Evolutionary conservation across 2,797 vertebrate species (phyloP).

Genomic region (Orestias chungarensis): DNA sequence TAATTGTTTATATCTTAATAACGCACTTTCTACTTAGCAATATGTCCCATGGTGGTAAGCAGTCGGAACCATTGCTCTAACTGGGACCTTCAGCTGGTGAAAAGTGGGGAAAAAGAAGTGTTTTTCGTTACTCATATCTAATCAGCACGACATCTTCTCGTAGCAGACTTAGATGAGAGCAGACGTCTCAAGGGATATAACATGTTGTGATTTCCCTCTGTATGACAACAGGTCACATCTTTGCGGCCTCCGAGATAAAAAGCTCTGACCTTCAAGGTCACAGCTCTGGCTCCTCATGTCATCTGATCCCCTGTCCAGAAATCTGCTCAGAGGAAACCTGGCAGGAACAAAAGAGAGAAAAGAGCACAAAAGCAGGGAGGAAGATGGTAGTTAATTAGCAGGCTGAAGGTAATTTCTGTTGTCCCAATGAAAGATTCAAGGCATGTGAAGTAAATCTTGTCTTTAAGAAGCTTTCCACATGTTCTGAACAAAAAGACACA

Average conservation of each 20-base stretch:
- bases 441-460: slow-evolving; percentile 40
- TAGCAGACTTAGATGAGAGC: slow-evolving; percentile 26
- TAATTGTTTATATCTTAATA: no score
- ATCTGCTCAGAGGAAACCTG: slow-evolving; percentile 21
- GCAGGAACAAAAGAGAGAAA: slow-evolving; percentile 24
- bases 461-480: slow-evolving; percentile 73
- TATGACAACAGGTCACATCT: slow-evolving; percentile 57
- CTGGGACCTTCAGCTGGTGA: background rate
- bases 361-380: slow-evolving; percentile 36
- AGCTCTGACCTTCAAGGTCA: slow-evolving; percentile 64
- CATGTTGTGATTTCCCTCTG: slow-evolving; percentile 33
- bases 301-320: slow-evolving; percentile 34
- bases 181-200: slow-evolving; percentile 6
- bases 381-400: slow-evolving; percentile 32
- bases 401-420: slow-evolving; percentile 20
- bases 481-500: slow-evolving; percentile 72
- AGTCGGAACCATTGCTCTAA: background rate
- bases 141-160: slow-evolving; percentile 4
- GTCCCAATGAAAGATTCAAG: slow-evolving; percentile 50
- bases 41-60: background rate
- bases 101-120: background rate
- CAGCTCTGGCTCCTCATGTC: slow-evolving; percentile 16
- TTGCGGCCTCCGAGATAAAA: slow-evolving; percentile 65
- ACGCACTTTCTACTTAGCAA: background rate
- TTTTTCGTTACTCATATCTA: background rate